Conservation (phyloP, 2,113 vertebrate genomes). For the Loxodonta africana region DNA sequence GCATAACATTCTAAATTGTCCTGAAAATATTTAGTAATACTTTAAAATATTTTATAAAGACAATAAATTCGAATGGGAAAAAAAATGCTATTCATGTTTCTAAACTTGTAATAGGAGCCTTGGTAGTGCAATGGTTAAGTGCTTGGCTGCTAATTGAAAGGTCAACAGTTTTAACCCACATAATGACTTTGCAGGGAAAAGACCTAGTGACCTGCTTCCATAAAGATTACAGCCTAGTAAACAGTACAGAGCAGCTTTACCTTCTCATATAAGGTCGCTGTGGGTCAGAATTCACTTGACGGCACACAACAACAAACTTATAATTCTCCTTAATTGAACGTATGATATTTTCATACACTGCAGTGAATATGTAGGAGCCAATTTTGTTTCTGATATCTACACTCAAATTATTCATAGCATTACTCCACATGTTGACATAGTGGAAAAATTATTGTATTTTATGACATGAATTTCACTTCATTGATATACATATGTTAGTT, state of each 20-base stretch:
- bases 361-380: not conserved
- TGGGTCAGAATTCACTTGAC: not conserved
- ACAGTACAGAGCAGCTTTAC: not conserved
- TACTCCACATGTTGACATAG: not conserved
- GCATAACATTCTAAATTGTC: not conserved
- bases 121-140: not conserved
- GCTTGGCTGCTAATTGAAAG: not conserved
- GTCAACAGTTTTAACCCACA: not conserved
- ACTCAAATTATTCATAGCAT: not conserved
- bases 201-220: not conserved
- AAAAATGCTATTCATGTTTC: not conserved
- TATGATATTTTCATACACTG: not conserved
- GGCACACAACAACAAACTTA: not conserved
- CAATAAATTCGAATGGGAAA: not conserved
- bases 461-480: not conserved
- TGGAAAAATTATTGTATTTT: not conserved
- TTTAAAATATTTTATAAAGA: not conserved
- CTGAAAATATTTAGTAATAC: not conserved
- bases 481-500: not conserved
- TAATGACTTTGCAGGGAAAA: not conserved
- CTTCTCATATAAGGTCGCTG: not conserved
- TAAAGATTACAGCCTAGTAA: not conserved
- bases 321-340: not conserved
- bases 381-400: not conserved
- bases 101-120: not conserved